These are phyloP conservation scores for Papilio protenor DNA, from an alignment of 2,888 invertebrate species.

Conservation along the genomic window DNA sequence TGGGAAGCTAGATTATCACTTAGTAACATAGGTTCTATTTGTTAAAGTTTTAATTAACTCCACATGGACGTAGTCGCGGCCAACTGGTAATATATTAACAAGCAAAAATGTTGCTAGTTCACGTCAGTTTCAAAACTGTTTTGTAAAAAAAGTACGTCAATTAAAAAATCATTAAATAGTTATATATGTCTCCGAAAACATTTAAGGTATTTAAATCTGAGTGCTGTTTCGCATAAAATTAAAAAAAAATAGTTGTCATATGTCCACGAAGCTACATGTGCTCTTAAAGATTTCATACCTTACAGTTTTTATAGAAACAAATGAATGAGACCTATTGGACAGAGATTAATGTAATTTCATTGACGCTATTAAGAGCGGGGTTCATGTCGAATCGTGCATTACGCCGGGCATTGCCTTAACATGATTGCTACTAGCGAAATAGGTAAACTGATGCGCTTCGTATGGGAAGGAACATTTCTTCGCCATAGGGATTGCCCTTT, in stretches of 20 bases:
- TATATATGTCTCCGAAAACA: not conserved
- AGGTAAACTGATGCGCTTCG: not conserved
- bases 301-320: slow-evolving; percentile 19
- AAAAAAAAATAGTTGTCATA: not conserved
- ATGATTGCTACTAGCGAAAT: slow-evolving; percentile 29
- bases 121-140: not conserved
- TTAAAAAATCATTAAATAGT: not conserved
- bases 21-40: too few relatives aligned
- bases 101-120: not conserved
- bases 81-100: too few relatives aligned
- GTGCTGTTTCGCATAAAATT: not conserved
- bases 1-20: too few relatives aligned
- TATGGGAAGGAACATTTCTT: not conserved
- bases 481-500: not conserved
- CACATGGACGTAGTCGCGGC: too few relatives aligned
- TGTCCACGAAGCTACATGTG: slow-evolving; percentile 21
- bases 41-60: too few relatives aligned
- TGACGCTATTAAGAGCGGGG: slow-evolving; percentile 31
- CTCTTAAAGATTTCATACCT: slow-evolving; percentile 16
- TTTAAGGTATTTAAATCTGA: not conserved
- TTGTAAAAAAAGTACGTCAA: too few relatives aligned
- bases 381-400: slow-evolving; percentile 32
- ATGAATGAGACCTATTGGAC: slow-evolving; percentile 34
- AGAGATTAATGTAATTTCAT: slow-evolving; percentile 40
- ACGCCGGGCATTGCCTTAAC: slow-evolving; percentile 13